These are phyloP conservation scores for Teleopsis dalmanni DNA, from an alignment of 1,140 invertebrate species.

Conservation along the genomic window DNA sequence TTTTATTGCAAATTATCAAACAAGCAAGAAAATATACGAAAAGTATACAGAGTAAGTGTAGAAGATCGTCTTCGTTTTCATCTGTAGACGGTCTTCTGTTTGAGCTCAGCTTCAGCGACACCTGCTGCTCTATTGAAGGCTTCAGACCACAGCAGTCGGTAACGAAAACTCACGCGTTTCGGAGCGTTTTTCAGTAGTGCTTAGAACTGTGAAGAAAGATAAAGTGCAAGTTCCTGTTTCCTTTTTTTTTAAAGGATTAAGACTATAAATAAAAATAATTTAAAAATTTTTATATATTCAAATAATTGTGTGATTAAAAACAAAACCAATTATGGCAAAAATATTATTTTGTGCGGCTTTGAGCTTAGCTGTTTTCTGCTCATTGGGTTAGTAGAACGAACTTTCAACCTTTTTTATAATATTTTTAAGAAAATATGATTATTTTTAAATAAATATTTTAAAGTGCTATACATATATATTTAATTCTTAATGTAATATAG, in stretches of 20 bases:
- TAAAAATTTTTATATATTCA: not conserved
- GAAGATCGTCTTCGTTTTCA: too few species aligned
- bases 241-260: conserved; percentile 2
- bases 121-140: too few species aligned
- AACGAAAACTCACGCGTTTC: conserved; percentile 6
- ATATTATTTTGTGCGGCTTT: conserved; percentile 35
- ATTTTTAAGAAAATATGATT: not conserved
- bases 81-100: too few species aligned
- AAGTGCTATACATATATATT: not conserved
- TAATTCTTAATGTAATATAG: not conserved
- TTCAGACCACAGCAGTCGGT: too few species aligned
- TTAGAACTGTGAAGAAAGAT: not conserved
- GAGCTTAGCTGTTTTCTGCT: conserved; percentile 40
- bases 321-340: conserved; percentile 25
- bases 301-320: not conserved
- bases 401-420: too few species aligned
- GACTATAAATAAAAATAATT: not conserved
- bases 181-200: not conserved
- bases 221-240: not conserved
- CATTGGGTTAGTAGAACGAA: conserved; percentile 42
- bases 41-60: too few species aligned
- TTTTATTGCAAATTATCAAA: too few species aligned
- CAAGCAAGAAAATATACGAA: too few species aligned
- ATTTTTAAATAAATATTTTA: not conserved
- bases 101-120: too few species aligned